Evolutionary conservation across 2,888 invertebrate species (phyloP), one percentile per base, ranked within the genome.

Genomic region (Caenorhabditis parvicauda): DNA sequence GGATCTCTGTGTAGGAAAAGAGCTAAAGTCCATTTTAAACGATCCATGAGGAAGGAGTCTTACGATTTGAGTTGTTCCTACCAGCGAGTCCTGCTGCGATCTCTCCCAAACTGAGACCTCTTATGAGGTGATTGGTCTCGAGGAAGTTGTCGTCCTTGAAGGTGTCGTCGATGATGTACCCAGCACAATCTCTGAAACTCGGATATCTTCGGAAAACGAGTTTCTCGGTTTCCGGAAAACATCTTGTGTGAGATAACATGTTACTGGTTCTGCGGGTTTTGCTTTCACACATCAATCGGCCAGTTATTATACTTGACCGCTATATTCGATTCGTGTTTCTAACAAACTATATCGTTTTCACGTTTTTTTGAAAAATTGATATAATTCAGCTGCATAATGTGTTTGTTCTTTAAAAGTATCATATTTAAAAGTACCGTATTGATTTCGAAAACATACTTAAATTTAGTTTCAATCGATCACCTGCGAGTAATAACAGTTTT

Each of bases 1-100:
- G 64, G 54, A 35, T 64, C 48, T 21, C 69, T 61, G 39, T 54
- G 53, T 24, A 67, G 57, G 28, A 62, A 68, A 17, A 68, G 43
- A 12, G 63, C 68, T 68, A 54, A 39, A 3, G 28, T 14, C 3
- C 9, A 22, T 4, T 44, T 17, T 12, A 7, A 35, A 25, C 25
- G 32, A 41, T 17, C 2, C 27, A 32, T 37, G n/a, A 22, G 27
- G 25, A 35, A 14, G 19, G n/a, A 14, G 32, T 24, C 37, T n/a
- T 19, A 66, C 63, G 55, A 29, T 61, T 58, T 1, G 39, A 14
- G 25, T 57, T 46, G 9, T 45, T 37, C 19, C 56, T 47, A 14
- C 57, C 59, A 7, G 58, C 27, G 19, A 69, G 35, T 28, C 38
- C 27, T 14, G 47, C 27, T 2, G 59, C 47, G 17, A 48, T 42